These are phyloP conservation scores for Athalia rosae DNA, from an alignment of 2,888 invertebrate species.

Conservation along the genomic window DNA sequence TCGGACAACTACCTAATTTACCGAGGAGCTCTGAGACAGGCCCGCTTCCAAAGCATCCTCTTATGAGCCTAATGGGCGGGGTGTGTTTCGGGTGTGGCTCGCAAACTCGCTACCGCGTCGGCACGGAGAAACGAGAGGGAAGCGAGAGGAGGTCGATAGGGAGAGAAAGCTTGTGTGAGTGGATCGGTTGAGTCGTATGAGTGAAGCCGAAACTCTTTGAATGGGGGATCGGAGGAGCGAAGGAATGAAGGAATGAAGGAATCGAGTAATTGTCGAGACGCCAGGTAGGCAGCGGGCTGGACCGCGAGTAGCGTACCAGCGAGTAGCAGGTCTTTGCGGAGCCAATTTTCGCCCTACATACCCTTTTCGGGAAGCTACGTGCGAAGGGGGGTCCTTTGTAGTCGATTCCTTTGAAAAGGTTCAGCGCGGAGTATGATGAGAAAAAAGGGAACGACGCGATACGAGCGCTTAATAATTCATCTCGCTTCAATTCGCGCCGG, in stretches of 20 bases:
- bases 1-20: slow-evolving; percentile 51
- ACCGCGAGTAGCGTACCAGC: slow-evolving; percentile 9
- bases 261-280: not conserved
- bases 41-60: slow-evolving; percentile 38
- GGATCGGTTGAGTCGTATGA: not conserved
- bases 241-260: slow-evolving; percentile 7
- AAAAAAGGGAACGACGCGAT: slow-evolving; percentile 2
- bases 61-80: slow-evolving; percentile 44
- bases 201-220: slow-evolving; percentile 7
- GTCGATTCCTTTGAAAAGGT: slow-evolving; percentile 36
- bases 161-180: slow-evolving; percentile 4
- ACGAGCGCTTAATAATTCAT: slow-evolving; percentile 33
- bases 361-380: slow-evolving; percentile 26
- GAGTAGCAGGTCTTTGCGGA: slow-evolving; percentile 13
- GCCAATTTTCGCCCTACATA: slow-evolving; percentile 40
- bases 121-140: not conserved
- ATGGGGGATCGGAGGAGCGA: not conserved
- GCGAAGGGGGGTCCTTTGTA: slow-evolving; percentile 23
- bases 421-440: slow-evolving; percentile 18
- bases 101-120: slow-evolving; percentile 34
- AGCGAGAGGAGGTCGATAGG: not conserved
- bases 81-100: slow-evolving; percentile 45
- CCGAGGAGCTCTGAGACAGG: slow-evolving; percentile 49
- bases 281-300: not conserved
- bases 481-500: slow-evolving; percentile 15